A percentile compares a stretch with the other conserved stretches of the same genome.
Evolutionary conservation across 2,888 invertebrate genomes (phyloP).

Genomic region (Drosophila helvetica): DNA sequence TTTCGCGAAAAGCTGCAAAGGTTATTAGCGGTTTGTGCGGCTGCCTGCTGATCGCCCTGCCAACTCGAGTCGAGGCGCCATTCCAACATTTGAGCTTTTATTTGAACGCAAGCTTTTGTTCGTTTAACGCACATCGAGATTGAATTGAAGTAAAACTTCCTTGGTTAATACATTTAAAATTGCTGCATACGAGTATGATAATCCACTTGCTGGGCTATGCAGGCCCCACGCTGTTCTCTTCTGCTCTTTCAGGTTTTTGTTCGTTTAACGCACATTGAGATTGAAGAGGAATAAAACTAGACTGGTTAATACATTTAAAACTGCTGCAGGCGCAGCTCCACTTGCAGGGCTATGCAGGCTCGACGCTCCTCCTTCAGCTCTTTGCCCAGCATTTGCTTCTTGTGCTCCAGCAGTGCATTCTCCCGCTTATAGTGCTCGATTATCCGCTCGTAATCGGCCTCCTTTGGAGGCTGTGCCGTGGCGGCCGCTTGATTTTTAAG

Average conservation of each 20-base stretch:
- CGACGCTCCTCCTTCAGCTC: conserved; percentile 90
- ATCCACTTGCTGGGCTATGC: conserved; percentile 89
- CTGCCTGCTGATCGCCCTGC: conserved; percentile 27
- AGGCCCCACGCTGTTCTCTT: conserved; percentile 88
- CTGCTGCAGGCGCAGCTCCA: conserved; percentile 85
- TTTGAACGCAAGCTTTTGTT: conserved; percentile 29
- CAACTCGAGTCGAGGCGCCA: conserved; percentile 16
- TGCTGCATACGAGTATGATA: conserved; percentile 83
- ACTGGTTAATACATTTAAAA: conserved; percentile 58
- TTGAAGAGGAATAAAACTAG: conserved; percentile 17
- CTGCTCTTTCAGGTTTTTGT: conserved; percentile 4
- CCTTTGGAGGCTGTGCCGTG: conserved; percentile 38
- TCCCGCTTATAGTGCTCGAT: conserved; percentile 86
- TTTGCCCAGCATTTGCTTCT: conserved; percentile 87
- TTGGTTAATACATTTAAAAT: conserved; percentile 59
- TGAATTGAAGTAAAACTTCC: conserved; percentile 17
- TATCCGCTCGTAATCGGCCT: conserved; percentile 84
- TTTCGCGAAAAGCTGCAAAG: conserved; percentile 49
- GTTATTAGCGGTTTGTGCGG: conserved; percentile 15
- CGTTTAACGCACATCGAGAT: conserved; percentile 28
- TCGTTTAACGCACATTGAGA: conserved; percentile 35
- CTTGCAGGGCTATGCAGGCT: conserved; percentile 89
- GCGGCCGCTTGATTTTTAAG: conserved; percentile 15
- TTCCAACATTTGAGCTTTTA: conserved; percentile 21
- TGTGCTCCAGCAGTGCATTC: conserved; percentile 88